A percentile compares a stretch with the other conserved stretches of the same genome.
phyloP scores from a whole-genome alignment of 2,113 vertebrate genomes.

The Albula glossodonta region DNA sequence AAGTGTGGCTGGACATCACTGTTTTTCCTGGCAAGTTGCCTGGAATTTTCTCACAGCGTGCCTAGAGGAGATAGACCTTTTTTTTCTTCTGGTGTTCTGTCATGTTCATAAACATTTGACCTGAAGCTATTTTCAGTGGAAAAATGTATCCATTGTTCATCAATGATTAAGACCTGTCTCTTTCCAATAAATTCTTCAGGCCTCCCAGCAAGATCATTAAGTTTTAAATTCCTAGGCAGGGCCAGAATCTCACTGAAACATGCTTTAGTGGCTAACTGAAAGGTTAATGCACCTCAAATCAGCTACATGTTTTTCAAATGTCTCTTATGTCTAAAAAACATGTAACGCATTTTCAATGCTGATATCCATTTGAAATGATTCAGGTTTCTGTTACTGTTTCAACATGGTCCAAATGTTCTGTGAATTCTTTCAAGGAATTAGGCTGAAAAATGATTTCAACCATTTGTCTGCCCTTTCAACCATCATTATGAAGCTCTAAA shows the following conservation, averaged over 20 bases:
- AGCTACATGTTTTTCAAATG: neutral
- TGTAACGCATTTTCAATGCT: neutral
- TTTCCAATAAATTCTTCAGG: neutral
- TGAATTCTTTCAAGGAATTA: neutral
- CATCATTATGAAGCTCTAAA: neutral
- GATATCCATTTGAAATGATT: neutral
- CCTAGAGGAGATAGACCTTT: slow-evolving; percentile 19
- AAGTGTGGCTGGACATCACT: slow-evolving; percentile 33
- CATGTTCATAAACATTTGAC: slow-evolving; percentile 25
- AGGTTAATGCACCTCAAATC: neutral
- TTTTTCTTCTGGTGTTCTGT: neutral
- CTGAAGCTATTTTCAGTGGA: slow-evolving; percentile 17
- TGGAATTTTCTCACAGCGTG: slow-evolving; percentile 31
- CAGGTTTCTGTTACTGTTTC: neutral
- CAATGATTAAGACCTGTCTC: neutral
- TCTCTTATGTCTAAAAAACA: neutral
- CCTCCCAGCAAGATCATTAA: neutral
- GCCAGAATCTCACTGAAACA: neutral
- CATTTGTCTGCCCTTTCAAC: neutral
- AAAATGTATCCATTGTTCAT: neutral
- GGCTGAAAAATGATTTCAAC: neutral
- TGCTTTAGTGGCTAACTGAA: neutral
- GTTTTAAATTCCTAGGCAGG: neutral
- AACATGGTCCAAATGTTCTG: neutral
- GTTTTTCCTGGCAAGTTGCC: slow-evolving; percentile 53